phyloP scores from a whole-genome alignment of 2,797 vertebrate species.

The Cuniculus paca region DNA sequence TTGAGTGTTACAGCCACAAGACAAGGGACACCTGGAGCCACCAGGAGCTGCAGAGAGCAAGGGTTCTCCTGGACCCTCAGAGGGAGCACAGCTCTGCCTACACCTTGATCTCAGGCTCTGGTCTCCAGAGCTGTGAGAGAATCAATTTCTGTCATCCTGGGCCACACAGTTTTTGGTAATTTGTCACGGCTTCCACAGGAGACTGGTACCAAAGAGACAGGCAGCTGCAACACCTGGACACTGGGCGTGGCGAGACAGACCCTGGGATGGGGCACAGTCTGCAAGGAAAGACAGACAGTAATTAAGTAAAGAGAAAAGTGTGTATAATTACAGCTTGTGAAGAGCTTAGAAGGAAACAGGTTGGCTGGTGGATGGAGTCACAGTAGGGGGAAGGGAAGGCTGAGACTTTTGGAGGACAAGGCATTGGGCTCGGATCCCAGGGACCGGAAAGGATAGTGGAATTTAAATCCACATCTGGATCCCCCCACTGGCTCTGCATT shows the following conservation, averaged over 20 bases:
- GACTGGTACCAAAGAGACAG: not conserved
- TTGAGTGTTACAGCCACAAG: accelerated
- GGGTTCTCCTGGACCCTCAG: accelerated
- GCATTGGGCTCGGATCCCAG: not conserved
- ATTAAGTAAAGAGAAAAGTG: constrained; percentile 47
- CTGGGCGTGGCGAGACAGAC: not conserved
- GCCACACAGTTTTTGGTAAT: not conserved
- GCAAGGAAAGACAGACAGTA: not conserved
- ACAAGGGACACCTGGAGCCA: not conserved
- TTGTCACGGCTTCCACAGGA: not conserved
- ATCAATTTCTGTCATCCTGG: not conserved
- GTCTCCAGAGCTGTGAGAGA: not conserved
- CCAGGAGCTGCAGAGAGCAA: not conserved
- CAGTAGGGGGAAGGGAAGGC: not conserved
- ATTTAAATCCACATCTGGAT: not conserved
- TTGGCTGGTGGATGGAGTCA: not conserved
- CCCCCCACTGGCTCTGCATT: not conserved
- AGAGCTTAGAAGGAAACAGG: not conserved
- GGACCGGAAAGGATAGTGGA: not conserved
- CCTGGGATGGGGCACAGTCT: not conserved
- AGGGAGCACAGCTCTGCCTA: not conserved
- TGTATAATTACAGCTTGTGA: constrained; percentile 20
- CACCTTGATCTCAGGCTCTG: not conserved
- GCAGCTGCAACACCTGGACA: not conserved
- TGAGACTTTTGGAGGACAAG: not conserved